Conservation (phyloP, 2,888 invertebrate genomes). For the Aproaerema taeniolella region DNA sequence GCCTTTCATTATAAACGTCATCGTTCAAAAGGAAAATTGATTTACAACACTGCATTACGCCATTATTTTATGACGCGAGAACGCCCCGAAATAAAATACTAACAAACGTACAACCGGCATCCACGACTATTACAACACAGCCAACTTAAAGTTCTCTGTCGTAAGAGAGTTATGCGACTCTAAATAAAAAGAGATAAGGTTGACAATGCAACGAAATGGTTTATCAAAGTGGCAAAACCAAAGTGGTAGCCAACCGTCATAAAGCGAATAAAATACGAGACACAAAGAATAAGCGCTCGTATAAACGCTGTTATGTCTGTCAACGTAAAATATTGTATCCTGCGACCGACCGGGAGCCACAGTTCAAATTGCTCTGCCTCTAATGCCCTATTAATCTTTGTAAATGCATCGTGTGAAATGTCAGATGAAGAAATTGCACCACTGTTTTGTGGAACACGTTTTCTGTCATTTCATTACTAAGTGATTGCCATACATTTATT, state of each 20-base stretch:
- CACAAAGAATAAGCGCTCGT: slow-evolving; percentile 76
- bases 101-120: slow-evolving; percentile 75
- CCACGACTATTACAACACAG: slow-evolving; percentile 67
- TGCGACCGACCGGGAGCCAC: slow-evolving; percentile 53
- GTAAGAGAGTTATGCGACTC: background rate
- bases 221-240: background rate
- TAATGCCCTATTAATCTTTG: slow-evolving; percentile 68
- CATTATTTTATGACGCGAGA: slow-evolving; percentile 75
- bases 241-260: slow-evolving; percentile 60
- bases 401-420: slow-evolving; percentile 62
- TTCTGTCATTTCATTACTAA: too few species aligned
- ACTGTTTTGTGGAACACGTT: slow-evolving; percentile 3
- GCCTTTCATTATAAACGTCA: slow-evolving; percentile 68
- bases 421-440: slow-evolving; percentile 41
- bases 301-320: slow-evolving; percentile 76
- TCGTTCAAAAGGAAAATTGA: slow-evolving; percentile 72
- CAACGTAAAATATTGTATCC: slow-evolving; percentile 77
- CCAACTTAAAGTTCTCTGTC: slow-evolving; percentile 30
- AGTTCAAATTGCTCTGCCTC: slow-evolving; percentile 67
- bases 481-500: too few species aligned
- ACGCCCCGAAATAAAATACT: slow-evolving; percentile 76
- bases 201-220: background rate
- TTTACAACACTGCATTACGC: slow-evolving; percentile 73
- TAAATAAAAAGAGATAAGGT: background rate
- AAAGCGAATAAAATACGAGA: slow-evolving; percentile 77